Evolutionary conservation across 2,888 invertebrate genomes (phyloP), one percentile per base, ranked within the genome.

Genomic region (Catocala sponsa): DNA sequence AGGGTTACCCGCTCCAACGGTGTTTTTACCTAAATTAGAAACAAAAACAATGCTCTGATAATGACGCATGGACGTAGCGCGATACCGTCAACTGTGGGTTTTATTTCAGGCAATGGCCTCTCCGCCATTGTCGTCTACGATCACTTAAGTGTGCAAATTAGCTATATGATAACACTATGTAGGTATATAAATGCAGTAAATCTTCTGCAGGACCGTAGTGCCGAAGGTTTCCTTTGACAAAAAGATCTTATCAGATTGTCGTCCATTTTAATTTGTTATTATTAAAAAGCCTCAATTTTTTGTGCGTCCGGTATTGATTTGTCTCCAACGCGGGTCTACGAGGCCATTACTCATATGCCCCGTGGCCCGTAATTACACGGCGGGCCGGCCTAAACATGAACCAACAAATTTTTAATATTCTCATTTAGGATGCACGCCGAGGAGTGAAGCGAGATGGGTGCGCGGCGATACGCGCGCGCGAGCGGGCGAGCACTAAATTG

Each of bases 401-500:
- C 75, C 79, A 82, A 78, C 83, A 82, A 83, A 85, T 86, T 86
- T 87, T 86, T 87, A 76, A 76, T 77, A 83, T 84, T 84, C 85
- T 82, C 82, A 85, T 87, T 90, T 84, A 78, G 72, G 83, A 88
- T 87, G 83, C 82, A 81, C 79, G 76, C 76, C 80, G 80, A 75
- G 71, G 56, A 53, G 41, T 7, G n/a, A 82, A 88, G 67, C 67
- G 87, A 85, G 88, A 89, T 75, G 77, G 82, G 65, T 50, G 63
- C 61, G 46, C 50, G 55, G 64, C 41, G 76, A 76, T 76, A 76
- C 68, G 69, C 63, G 77, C 63, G 89, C 65, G 83, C 66, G 86
- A 92, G 86, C 83, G 81, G 79, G 91, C 74, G 70, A 83, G 89
- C 90, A 87, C 81, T 87, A 90, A 93, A 94, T 94, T 92, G 92